Evolutionary conservation across 2,888 invertebrate genomes (phyloP).

Genomic region (Sarcophaga subvicina): DNA sequence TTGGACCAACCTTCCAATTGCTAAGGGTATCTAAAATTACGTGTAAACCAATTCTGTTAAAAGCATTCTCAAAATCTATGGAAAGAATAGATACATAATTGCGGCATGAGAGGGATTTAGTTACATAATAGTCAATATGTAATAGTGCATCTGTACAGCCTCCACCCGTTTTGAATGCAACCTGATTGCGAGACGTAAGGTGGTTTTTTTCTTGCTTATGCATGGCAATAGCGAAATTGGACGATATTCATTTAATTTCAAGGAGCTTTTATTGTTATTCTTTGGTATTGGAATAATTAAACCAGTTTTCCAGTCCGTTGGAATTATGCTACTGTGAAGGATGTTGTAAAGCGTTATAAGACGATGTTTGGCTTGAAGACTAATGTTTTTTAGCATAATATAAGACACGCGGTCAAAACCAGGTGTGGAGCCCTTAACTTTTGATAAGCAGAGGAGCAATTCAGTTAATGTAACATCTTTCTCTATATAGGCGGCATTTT

Average conservation of each 20-base stretch:
- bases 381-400: constrained; percentile 7
- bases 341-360: constrained; percentile 38
- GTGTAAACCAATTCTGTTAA: constrained; percentile 61
- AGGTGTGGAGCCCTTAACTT: constrained; percentile 32
- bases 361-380: background rate
- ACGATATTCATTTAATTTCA: background rate
- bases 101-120: constrained; percentile 11
- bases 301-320: constrained; percentile 28
- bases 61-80: constrained; percentile 58
- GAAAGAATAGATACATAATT: constrained; percentile 44
- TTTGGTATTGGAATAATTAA: constrained; percentile 38
- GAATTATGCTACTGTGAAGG: background rate
- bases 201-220: constrained; percentile 9
- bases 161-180: constrained; percentile 21
- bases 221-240: constrained; percentile 37
- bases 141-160: constrained; percentile 37
- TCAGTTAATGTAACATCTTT: background rate
- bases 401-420: constrained; percentile 43
- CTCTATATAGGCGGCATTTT: background rate
- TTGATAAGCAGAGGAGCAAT: background rate
- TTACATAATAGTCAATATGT: constrained; percentile 9
- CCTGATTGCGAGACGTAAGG: constrained; percentile 30
- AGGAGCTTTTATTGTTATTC: constrained; percentile 15
- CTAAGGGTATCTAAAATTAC: constrained; percentile 23
- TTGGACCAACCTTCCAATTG: constrained; percentile 31